A percentile compares a stretch with the other conserved stretches of the same genome.
These are phyloP conservation scores for Drosophila leontia DNA, from an alignment of 1,140 invertebrate genomes.

Conservation along the genomic window DNA sequence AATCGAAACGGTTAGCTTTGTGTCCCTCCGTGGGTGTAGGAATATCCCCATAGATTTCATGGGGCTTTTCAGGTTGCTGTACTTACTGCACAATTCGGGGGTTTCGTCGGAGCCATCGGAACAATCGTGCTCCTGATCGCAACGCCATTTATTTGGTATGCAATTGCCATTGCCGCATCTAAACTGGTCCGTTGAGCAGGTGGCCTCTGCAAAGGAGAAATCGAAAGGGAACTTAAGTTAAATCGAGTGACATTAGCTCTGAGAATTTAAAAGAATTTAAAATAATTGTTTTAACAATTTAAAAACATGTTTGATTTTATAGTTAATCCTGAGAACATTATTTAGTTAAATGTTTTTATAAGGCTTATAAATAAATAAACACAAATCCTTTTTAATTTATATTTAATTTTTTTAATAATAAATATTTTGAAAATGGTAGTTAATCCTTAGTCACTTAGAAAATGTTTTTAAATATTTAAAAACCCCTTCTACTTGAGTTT, in stretches of 20 bases:
- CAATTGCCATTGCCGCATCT: constrained; percentile 88
- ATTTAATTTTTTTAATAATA: not conserved
- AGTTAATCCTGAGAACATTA: not conserved
- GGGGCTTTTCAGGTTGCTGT: not conserved
- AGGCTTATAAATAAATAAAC: not conserved
- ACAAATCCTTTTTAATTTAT: not conserved
- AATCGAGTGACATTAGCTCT: not conserved
- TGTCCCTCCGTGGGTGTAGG: not conserved
- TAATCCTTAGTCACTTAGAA: too few relatives aligned
- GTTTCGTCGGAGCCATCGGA: constrained; percentile 89
- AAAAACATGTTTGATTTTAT: too few relatives aligned
- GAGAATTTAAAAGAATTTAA: not conserved
- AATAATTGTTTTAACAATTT: not conserved
- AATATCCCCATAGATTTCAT: not conserved
- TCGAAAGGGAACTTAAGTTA: constrained; percentile 12
- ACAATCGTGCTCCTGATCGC: constrained; percentile 89
- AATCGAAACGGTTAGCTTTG: constrained; percentile 25
- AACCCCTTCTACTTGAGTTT: too few relatives aligned
- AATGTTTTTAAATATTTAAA: not conserved
- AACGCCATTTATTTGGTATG: constrained; percentile 88
- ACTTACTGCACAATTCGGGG: constrained; percentile 86
- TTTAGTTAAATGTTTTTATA: not conserved
- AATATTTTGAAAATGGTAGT: not conserved
- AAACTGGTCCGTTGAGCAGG: constrained; percentile 86
- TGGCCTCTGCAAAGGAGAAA: constrained; percentile 75